phyloP scores from a whole-genome alignment of 1,140 invertebrate genomes.

The Agrilus planipennis region DNA sequence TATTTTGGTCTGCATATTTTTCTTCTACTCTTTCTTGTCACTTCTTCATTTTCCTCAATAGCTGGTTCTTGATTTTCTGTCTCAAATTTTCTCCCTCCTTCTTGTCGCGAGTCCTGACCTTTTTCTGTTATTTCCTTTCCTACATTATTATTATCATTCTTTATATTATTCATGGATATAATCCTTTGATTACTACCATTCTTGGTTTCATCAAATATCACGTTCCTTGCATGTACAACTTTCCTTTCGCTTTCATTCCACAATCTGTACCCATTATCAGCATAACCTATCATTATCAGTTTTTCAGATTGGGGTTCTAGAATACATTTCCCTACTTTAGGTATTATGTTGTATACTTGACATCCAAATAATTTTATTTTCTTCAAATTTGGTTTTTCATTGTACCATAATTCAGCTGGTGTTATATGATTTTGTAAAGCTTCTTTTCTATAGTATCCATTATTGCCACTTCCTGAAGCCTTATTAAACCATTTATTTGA shows the following conservation, averaged over 20 bases:
- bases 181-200: not conserved
- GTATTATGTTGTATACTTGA: conserved; percentile 10
- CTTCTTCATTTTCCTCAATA: not conserved
- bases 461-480: not conserved
- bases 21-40: not conserved
- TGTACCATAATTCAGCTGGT: conserved; percentile 14
- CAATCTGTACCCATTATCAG: conserved; percentile 21
- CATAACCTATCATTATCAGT: conserved; percentile 18
- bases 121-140: no score
- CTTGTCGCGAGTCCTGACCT: no score
- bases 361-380: conserved; percentile 25
- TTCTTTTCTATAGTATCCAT: conserved; percentile 6
- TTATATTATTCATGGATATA: not conserved
- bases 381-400: conserved; percentile 17
- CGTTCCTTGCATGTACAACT: conserved; percentile 16
- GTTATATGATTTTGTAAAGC: conserved; percentile 10
- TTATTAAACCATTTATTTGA: no score
- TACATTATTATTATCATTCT: not conserved
- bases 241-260: conserved; percentile 19
- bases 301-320: conserved; percentile 14
- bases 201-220: conserved; percentile 5
- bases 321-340: conserved; percentile 10
- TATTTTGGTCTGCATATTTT: not conserved
- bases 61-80: not conserved
- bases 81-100: no score